These are phyloP conservation scores for Brachyalestes nurse DNA, from an alignment of 2,797 vertebrate species.

Conservation along the genomic window DNA sequence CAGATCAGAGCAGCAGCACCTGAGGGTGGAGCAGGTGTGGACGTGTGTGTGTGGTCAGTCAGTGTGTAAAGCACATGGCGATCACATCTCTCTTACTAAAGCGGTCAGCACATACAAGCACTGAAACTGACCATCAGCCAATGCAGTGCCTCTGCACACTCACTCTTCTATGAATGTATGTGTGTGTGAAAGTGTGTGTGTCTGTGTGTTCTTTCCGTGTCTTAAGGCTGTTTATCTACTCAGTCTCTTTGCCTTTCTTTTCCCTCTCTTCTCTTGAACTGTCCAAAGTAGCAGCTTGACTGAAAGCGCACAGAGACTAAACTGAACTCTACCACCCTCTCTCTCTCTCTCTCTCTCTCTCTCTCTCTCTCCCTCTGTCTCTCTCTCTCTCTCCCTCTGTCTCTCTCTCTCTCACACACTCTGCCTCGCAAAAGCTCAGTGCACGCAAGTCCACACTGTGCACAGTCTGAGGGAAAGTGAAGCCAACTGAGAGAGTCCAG, in stretches of 20 bases:
- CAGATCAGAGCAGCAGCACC: conserved; percentile 47
- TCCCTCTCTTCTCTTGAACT: conserved; percentile 42
- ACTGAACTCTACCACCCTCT: conserved; percentile 69
- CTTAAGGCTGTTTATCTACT: conserved; percentile 55
- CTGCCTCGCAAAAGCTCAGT: conserved; percentile 67
- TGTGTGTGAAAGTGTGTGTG: conserved; percentile 11
- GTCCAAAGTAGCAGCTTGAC: conserved; percentile 65
- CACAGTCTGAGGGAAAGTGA: conserved; percentile 69
- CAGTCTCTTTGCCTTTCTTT: conserved; percentile 48
- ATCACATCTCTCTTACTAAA: conserved; percentile 68
- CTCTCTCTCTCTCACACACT: conserved; percentile 13
- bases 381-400: no score
- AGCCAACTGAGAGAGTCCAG: conserved; percentile 62
- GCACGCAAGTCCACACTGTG: conserved; percentile 73
- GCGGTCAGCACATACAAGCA: conserved; percentile 48
- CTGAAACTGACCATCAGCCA: conserved; percentile 52
- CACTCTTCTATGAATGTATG: conserved; percentile 4
- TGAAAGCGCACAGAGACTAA: conserved; percentile 56
- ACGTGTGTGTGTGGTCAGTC: conserved; percentile 55
- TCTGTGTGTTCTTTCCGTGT: conserved; percentile 46
- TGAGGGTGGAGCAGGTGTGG: conserved; percentile 58
- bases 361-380: background rate
- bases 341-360: conserved; percentile 49
- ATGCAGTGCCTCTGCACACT: background rate
- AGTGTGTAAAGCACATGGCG: conserved; percentile 53